Evolutionary conservation across 2,888 invertebrate species (phyloP).

Genomic region (Drosophila affinis): DNA sequence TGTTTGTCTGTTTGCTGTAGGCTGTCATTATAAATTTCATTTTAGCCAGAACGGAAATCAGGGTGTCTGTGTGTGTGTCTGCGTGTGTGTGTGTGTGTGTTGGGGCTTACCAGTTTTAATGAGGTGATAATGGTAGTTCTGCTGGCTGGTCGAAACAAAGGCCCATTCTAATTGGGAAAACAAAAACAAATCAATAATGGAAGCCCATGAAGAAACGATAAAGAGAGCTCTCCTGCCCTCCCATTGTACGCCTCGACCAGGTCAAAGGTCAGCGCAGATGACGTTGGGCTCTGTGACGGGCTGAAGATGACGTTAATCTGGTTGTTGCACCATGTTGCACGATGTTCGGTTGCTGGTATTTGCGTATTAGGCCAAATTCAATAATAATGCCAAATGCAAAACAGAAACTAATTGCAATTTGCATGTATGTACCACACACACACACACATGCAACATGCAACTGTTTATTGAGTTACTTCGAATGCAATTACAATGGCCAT

Average conservation of each 20-base stretch:
- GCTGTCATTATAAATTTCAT: conserved; percentile 76
- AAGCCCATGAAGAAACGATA: neutral
- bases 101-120: conserved; percentile 52
- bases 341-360: conserved; percentile 6
- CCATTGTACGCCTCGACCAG: conserved; percentile 12
- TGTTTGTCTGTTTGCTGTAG: conserved; percentile 44
- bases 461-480: conserved; percentile 34
- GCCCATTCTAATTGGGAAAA: conserved; percentile 15
- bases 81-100: conserved; percentile 16
- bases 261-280: conserved; percentile 18
- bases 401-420: conserved; percentile 53
- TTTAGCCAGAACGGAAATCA: conserved; percentile 51
- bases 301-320: neutral
- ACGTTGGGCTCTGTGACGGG: neutral
- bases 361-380: conserved; percentile 43
- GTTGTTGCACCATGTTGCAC: neutral
- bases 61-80: conserved; percentile 15
- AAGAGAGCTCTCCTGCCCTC: neutral
- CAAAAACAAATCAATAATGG: conserved; percentile 41
- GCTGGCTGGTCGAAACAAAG: neutral
- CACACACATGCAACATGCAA: too few species aligned
- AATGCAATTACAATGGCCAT: conserved; percentile 33
- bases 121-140: conserved; percentile 45
- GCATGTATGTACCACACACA: conserved; percentile 15
- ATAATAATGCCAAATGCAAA: conserved; percentile 46